These are phyloP conservation scores for Silurus asotus DNA, from an alignment of 2,113 vertebrate species.

Conservation along the genomic window DNA sequence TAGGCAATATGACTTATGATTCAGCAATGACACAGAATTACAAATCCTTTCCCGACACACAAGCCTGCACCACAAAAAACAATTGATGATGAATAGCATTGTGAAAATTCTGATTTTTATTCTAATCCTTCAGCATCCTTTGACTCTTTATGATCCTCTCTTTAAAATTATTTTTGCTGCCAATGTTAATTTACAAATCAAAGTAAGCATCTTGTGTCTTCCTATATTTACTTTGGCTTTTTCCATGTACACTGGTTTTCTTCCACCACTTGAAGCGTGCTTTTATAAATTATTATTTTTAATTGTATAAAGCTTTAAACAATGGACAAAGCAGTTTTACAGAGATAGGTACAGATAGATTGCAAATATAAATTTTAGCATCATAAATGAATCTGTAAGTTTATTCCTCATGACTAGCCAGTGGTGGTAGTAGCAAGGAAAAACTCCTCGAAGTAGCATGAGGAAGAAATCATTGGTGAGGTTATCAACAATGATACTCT, in stretches of 20 bases:
- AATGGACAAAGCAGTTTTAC: no score
- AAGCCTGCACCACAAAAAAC: background rate
- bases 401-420: no score
- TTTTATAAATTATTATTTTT: no score
- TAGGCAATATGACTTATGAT: background rate
- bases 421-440: no score
- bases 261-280: background rate
- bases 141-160: background rate
- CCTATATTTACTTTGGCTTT: background rate
- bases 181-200: background rate
- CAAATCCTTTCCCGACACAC: background rate
- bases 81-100: background rate
- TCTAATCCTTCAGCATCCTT: background rate
- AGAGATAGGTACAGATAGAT: no score
- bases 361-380: no score
- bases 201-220: background rate
- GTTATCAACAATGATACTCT: no score
- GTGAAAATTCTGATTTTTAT: background rate
- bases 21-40: background rate
- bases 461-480: no score
- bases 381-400: no score
- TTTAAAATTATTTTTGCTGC: background rate
- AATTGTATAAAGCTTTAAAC: no score
- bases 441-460: no score
- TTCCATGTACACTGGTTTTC: background rate